These are phyloP conservation scores for Drosophila basisetae DNA, from an alignment of 2,888 invertebrate genomes.

Conservation along the genomic window DNA sequence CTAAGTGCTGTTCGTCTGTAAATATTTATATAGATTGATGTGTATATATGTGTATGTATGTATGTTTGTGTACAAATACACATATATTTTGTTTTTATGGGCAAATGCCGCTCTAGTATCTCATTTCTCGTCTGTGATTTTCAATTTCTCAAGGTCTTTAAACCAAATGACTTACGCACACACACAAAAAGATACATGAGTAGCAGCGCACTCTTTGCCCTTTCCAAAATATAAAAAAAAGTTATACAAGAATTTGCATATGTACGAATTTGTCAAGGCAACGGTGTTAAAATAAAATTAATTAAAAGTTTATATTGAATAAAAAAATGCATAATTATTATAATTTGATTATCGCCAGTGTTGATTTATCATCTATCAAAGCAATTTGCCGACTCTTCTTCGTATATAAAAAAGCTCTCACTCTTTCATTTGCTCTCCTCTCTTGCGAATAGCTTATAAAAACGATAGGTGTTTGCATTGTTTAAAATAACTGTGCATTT, in stretches of 20 bases:
- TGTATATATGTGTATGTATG: constrained; percentile 4
- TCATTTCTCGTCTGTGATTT: constrained; percentile 75
- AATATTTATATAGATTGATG: constrained; percentile 64
- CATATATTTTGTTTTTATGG: constrained; percentile 71
- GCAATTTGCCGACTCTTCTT: not conserved
- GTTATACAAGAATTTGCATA: constrained; percentile 25
- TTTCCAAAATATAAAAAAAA: constrained; percentile 39
- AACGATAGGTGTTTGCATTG: constrained; percentile 7
- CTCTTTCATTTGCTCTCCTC: not conserved
- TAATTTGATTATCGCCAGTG: constrained; percentile 11
- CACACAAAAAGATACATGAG: constrained; percentile 30
- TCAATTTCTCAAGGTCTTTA: constrained; percentile 72
- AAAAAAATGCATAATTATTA: constrained; percentile 11
- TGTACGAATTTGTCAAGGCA: constrained; percentile 36
- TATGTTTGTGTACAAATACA: constrained; percentile 4
- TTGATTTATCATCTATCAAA: constrained; percentile 6
- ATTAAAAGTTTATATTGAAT: constrained; percentile 13
- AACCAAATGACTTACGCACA: constrained; percentile 58
- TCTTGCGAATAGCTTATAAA: not conserved
- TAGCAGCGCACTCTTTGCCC: constrained; percentile 47
- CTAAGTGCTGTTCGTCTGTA: constrained; percentile 68
- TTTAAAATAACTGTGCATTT: constrained; percentile 16
- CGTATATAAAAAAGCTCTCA: not conserved
- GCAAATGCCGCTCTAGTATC: constrained; percentile 74
- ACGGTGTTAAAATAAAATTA: constrained; percentile 39